Evolutionary conservation across 1,140 invertebrate species (phyloP).

Genomic region (Drosophila persimilis): DNA sequence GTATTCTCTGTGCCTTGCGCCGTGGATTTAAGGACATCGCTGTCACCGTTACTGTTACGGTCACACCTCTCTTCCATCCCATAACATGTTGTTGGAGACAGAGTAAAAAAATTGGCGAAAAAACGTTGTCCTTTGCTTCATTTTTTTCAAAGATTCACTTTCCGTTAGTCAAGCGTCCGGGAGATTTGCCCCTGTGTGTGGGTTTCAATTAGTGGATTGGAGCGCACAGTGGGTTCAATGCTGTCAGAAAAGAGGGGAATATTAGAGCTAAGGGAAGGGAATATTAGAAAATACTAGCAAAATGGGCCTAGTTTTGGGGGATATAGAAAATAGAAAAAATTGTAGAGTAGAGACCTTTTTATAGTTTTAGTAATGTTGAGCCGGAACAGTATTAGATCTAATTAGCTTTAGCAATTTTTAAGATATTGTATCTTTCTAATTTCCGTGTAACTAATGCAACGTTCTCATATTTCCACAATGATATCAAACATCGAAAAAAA

Average conservation of each 20-base stretch:
- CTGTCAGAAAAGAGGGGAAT: background rate
- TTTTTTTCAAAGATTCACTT: conserved; percentile 42
- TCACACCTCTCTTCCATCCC: conserved; percentile 20
- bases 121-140: conserved; percentile 17
- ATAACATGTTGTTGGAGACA: conserved; percentile 16
- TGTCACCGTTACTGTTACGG: conserved; percentile 39
- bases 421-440: too few species aligned
- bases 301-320: too few species aligned
- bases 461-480: too few species aligned
- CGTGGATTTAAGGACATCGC: conserved; percentile 42
- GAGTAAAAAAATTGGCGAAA: background rate
- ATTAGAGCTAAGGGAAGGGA: background rate
- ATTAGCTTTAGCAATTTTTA: too few species aligned
- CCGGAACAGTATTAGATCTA: too few species aligned
- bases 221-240: conserved; percentile 10
- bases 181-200: conserved; percentile 11
- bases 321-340: too few species aligned
- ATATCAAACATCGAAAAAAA: background rate
- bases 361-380: too few species aligned
- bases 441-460: too few species aligned
- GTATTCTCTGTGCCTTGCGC: conserved; percentile 28
- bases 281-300: too few species aligned
- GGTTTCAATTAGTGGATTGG: conserved; percentile 56
- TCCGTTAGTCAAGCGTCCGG: background rate
- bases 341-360: too few species aligned